A percentile compares a stretch with the other conserved stretches of the same genome.
Evolutionary conservation across 1,140 invertebrate genomes (phyloP).

Genomic region (Drosophila truncata): DNA sequence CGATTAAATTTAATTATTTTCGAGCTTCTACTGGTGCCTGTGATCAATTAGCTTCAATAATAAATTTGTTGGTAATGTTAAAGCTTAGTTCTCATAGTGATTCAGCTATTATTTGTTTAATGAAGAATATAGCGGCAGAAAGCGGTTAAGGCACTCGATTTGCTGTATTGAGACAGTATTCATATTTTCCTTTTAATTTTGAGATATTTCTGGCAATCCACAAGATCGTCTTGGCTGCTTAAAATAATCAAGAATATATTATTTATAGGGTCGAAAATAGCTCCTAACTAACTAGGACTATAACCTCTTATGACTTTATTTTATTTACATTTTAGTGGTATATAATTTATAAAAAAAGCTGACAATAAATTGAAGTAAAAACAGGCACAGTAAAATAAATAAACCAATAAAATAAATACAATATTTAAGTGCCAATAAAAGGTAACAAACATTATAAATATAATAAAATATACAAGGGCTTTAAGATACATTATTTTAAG

Average conservation of each 20-base stretch:
- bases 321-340: too few relatives aligned
- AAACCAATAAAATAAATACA: too few relatives aligned
- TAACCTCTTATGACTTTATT: too few relatives aligned
- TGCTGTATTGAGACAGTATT: background rate
- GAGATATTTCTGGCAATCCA: too few relatives aligned
- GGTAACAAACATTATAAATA: background rate
- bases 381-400: too few relatives aligned
- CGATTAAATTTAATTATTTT: constrained; percentile 21
- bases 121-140: constrained; percentile 14
- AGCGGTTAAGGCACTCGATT: background rate
- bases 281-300: background rate
- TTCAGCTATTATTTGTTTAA: constrained; percentile 9
- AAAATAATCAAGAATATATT: background rate
- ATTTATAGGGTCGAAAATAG: too few relatives aligned
- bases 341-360: background rate
- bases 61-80: constrained; percentile 11
- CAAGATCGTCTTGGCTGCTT: background rate
- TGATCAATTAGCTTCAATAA: constrained; percentile 23
- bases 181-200: background rate
- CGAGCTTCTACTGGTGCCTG: background rate
- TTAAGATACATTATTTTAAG: background rate
- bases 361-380: background rate
- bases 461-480: background rate
- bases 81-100: constrained; percentile 7
- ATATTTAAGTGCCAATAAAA: background rate